Base-by-base conservation (phyloP, 2,888 invertebrate species). In the Lathronympha strigana region DNA sequence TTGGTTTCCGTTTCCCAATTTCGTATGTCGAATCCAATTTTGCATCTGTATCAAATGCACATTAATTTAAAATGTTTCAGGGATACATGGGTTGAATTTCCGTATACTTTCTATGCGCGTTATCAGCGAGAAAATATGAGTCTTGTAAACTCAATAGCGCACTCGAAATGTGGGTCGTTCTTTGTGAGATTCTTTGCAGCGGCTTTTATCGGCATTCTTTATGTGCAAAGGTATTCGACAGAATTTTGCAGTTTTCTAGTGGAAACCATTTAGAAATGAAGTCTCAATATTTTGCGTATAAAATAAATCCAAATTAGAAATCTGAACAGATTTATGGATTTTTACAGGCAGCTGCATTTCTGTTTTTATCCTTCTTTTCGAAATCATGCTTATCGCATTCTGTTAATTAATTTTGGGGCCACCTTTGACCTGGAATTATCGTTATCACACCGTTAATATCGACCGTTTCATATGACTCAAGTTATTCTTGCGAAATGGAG, bases 131-230 rank as follows among this genome's bases (percentile, higher is more conserved):
- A 15, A 58, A 43, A 51, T 51, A 28, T 64, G 45, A 36, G 58
- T 60, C 51, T 64, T 61, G 53, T 47, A 54, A 49, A 53, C 54
- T 61, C 66, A 61, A 64, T 53, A 60, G 64, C 45, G 40, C 47
- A 61, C 66, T 60, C 51, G 28, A 53, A 47, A 66, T 66, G 54
- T 66, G 61, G 66, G 61, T 54, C 61, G 61, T 13, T 54, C 66
- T 66, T 66, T 66, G 66, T 54, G 15, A 47, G 23, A 15, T 47
- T 54, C 54, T 66, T 54, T 54, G 28, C 28, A 40, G 11, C 45
- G 6, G 60, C 49, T 66, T 66, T 61, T 53, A 66, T 61, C 53
- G 60, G 6, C 51, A 13, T 15, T 50, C 23, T 23, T 54, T 21
- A 40, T 62, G 53, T 61, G 38, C 50, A 25, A 23, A 58, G 58